Conservation (phyloP, 1,140 invertebrate species). For the Coenobita brevimanus region DNA sequence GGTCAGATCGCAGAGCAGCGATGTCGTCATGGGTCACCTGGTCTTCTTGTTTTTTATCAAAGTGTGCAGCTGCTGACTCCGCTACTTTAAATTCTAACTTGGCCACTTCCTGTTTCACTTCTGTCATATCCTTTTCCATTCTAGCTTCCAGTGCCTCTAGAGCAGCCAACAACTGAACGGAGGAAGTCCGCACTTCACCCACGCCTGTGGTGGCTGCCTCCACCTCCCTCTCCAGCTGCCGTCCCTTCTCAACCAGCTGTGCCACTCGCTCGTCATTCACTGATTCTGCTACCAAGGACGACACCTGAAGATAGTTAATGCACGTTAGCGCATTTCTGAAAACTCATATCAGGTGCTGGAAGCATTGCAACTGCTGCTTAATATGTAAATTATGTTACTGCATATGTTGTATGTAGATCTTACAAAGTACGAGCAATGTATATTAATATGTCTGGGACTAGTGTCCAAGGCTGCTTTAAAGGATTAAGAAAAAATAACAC, state of each 20-base stretch:
- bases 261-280: constrained; percentile 8
- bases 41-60: background rate
- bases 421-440: too few relatives aligned
- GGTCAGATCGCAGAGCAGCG: constrained; percentile 14
- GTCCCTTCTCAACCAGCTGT: background rate
- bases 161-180: constrained; percentile 30
- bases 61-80: constrained; percentile 1
- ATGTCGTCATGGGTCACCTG: constrained; percentile 29
- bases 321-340: too few relatives aligned
- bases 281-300: background rate
- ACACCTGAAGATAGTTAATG: constrained; percentile 9
- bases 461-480: too few relatives aligned
- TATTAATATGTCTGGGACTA: too few relatives aligned
- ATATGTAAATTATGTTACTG: too few relatives aligned
- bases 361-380: too few relatives aligned
- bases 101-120: constrained; percentile 54
- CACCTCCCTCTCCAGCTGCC: constrained; percentile 33
- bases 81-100: constrained; percentile 48
- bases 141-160: constrained; percentile 43
- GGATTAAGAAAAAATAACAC: too few relatives aligned
- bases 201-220: constrained; percentile 25
- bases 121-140: constrained; percentile 38
- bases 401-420: too few relatives aligned
- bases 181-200: constrained; percentile 39
- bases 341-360: too few relatives aligned